These are phyloP conservation scores for Bombus impatiens DNA, from an alignment of 1,140 invertebrate genomes.

Conservation along the genomic window DNA sequence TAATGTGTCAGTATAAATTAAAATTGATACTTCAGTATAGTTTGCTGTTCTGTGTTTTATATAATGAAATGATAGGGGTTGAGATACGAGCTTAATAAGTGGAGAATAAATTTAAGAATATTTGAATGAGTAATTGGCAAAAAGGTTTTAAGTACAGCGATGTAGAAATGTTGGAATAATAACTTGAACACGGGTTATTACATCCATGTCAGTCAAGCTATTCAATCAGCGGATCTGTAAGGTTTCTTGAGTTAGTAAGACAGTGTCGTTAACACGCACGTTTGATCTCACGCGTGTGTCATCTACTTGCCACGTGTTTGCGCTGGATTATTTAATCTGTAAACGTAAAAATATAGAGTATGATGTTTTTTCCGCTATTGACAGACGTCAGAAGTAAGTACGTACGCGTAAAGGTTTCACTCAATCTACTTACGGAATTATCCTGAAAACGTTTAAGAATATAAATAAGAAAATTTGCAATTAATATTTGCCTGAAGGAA, in stretches of 20 bases:
- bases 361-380: background rate
- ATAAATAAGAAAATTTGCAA: background rate
- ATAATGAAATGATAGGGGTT: no score
- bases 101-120: no score
- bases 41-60: no score
- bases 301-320: constrained; percentile 7
- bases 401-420: background rate
- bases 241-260: background rate
- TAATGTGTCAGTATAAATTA: no score
- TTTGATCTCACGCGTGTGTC: constrained; percentile 1
- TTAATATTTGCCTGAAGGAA: background rate
- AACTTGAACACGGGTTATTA: background rate
- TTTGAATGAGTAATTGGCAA: no score
- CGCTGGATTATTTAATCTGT: background rate
- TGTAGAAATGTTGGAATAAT: background rate
- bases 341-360: background rate
- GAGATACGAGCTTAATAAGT: no score
- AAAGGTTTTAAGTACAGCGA: background rate
- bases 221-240: background rate
- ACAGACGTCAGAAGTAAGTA: background rate
- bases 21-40: no score
- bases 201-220: background rate
- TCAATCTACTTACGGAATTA: background rate
- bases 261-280: background rate
- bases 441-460: background rate